Base-by-base conservation (phyloP, 2,797 vertebrate genomes). In the Ispidina picta region DNA sequence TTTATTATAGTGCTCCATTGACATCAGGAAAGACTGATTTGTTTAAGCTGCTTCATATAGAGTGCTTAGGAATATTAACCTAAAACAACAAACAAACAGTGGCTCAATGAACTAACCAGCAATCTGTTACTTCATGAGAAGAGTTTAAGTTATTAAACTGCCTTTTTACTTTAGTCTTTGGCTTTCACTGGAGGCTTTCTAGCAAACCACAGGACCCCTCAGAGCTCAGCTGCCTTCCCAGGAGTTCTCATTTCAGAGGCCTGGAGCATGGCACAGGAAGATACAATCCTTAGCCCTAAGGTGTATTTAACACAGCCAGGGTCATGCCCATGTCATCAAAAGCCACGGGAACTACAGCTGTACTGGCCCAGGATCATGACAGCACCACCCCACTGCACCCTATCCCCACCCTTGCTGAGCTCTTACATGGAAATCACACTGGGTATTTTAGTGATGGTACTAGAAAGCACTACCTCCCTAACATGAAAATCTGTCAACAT, bases 391-490 rank as follows among this genome's bases (percentile, higher is more conserved):
- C 37, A 56, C 15, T 2, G 2, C 54, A 44, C 55, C 65, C 12
- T 10, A 43, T 23, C 33, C 39, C n/a, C 29, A 15, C 28, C 9
- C 15, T 65, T 25, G n/a, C 11, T 3, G 1, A 21, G 33, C 1
- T 22, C 51, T 35, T 25, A 26, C 56, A 28, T 0, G 0, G 25
- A 3, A 79, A n/a, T 4, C 3, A 0, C 19, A 22, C 0, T 0
- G 23, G 8, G 6, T 15, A 31, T 20, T 37, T 74, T 44, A 35
- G 21, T 3, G 1, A 85, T 49, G 6, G 12, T 25, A 29, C 15
- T 44, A 52, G 2, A 56, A 49, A 60, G 19, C 43, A 29, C 16
- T 23, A 14, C 20, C 23, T 8, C 64, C 1, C 15, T 12, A 37
- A 56, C 39, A 14, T 0, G 2, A 59, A 89, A 77, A 60, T n/a